Evolutionary conservation across 2,797 vertebrate species (phyloP).

Genomic region (Fundulus diaphanus): DNA sequence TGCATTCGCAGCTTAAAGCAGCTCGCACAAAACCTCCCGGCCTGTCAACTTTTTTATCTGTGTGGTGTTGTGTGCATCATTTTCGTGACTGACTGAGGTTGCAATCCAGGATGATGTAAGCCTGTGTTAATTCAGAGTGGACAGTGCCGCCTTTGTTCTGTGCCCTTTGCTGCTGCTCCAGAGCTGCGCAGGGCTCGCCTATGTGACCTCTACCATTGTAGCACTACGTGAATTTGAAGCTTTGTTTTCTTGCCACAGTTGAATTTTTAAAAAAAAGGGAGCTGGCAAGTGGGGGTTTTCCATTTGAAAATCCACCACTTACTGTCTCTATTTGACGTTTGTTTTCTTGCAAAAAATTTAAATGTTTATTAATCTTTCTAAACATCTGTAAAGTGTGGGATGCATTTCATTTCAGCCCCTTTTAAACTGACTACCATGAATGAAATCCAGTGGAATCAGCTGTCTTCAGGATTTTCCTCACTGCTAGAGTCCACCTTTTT

Average conservation of each 20-base stretch:
- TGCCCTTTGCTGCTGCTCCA: slow-evolving; percentile 75
- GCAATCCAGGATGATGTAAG: slow-evolving; percentile 78
- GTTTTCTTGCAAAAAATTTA: slow-evolving; percentile 69
- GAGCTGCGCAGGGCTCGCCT: slow-evolving; percentile 67
- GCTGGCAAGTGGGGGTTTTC: slow-evolving; percentile 39
- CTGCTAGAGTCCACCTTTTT: not conserved
- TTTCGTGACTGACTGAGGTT: slow-evolving; percentile 76
- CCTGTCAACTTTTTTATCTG: slow-evolving; percentile 61
- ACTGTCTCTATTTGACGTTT: slow-evolving; percentile 52
- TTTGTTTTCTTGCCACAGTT: slow-evolving; percentile 76
- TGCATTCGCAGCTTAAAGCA: slow-evolving; percentile 43
- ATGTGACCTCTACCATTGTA: slow-evolving; percentile 80
- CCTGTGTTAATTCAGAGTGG: slow-evolving; percentile 79
- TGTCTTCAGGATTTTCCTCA: not conserved
- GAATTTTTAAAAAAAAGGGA: slow-evolving; percentile 43
- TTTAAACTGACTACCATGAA: not conserved
- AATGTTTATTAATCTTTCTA: slow-evolving; percentile 66
- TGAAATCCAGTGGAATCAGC: not conserved
- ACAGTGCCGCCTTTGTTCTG: slow-evolving; percentile 80
- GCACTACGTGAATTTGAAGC: slow-evolving; percentile 74
- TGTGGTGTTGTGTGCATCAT: slow-evolving; percentile 77
- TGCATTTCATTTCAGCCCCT: not conserved
- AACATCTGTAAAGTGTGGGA: not conserved
- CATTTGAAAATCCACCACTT: slow-evolving; percentile 53
- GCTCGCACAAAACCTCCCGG: slow-evolving; percentile 32